Evolutionary conservation across 2,888 invertebrate species (phyloP), one percentile per base, ranked within the genome.

Genomic region (Clanis bilineata): DNA sequence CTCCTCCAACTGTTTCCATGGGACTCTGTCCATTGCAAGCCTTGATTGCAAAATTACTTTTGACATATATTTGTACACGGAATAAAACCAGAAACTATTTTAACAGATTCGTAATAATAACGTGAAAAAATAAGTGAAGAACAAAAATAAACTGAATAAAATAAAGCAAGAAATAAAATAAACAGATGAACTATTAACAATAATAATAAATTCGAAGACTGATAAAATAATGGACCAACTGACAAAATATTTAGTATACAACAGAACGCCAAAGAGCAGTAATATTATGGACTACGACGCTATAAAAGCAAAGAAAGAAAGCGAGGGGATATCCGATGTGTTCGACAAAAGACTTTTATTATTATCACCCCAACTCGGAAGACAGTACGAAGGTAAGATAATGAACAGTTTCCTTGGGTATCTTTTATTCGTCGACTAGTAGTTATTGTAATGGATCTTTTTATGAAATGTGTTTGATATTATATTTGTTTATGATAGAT

Each of bases 211-310:
- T 45, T 44, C 23, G 23, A 45, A 23, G 44, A 22, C 44, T 22
- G 21, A 22, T 58, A 45, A 39, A 0, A 66, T 65, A 66, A 88
- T 90, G 87, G 91, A 91, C 69, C 87, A 83, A 43, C 68, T 91
- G 58, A 88, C 86, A 55, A 87, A 84, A 56, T 91, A 75, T 62
- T 64, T 91, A 62, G 82, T 91, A 43, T 91, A 91, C 63, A 91
- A 91, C 66, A 84, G 80, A 74, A 88, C 83, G 2, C 91, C 91
- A n/a, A 79, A 77, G 62, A 77, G 77, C 21, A 79, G 76, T 3
- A 77, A 83, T 44, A 73, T 64, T 58, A 81, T 89, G 82, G 88
- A 89, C 69, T 89, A 88, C 65, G 87, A 86, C 4, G 68, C 81
- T 0, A 77, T 86, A 55, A 83, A 80, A 68, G 74, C 76, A 64